Conservation (phyloP, 2,797 vertebrate genomes). For the Acestrorhynchus altus region DNA sequence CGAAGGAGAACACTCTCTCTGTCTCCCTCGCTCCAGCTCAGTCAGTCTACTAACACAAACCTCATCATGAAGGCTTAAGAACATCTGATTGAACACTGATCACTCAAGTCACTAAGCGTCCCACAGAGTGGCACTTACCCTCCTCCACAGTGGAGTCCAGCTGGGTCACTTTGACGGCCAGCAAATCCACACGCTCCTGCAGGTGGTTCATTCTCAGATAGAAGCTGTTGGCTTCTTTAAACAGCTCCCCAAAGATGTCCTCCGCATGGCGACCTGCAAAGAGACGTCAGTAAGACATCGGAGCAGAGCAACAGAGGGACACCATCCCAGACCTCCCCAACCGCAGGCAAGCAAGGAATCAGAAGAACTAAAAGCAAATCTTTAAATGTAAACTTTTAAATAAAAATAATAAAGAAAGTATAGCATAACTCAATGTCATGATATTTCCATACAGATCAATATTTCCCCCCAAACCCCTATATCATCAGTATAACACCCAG, state of each 20-base stretch:
- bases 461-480: too few relatives aligned
- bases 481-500: neutral
- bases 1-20: slow-evolving; percentile 26
- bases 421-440: too few relatives aligned
- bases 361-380: too few relatives aligned
- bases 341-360: neutral
- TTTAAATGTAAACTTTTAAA: too few relatives aligned
- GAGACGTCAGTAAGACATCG: neutral
- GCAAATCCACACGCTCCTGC: slow-evolving; percentile 90
- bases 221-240: slow-evolving; percentile 93
- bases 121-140: slow-evolving; percentile 79
- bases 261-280: slow-evolving; percentile 87
- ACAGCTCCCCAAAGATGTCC: slow-evolving; percentile 91
- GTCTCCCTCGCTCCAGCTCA: neutral
- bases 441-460: too few relatives aligned
- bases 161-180: slow-evolving; percentile 92
- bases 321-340: neutral
- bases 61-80: neutral
- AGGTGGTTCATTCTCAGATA: slow-evolving; percentile 91
- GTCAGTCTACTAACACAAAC: slow-evolving; percentile 2
- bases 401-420: too few relatives aligned
- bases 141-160: slow-evolving; percentile 93
- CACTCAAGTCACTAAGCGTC: neutral
- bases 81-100: slow-evolving; percentile 5
- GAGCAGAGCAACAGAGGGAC: neutral